Percentiles rank a stretch among this genome's conserved stretches.
phyloP scores from a whole-genome alignment of 2,113 vertebrate species.

The Actenoides lindsayi region DNA sequence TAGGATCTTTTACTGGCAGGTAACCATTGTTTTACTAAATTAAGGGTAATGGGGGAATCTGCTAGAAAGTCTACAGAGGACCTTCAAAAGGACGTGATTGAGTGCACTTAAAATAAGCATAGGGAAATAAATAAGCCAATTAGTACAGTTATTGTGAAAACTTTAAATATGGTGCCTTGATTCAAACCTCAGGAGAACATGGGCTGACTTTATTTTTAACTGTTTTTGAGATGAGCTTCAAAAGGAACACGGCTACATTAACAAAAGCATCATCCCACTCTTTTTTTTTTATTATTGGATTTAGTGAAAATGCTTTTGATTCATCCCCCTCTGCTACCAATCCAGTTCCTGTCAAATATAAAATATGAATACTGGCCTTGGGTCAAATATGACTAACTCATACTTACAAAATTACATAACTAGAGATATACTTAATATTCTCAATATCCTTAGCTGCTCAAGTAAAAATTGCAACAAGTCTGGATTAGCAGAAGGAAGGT shows the following conservation, averaged over 20 bases:
- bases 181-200: not conserved
- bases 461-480: not conserved
- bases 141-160: not conserved
- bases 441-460: not conserved
- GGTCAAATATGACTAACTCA: conserved; percentile 25
- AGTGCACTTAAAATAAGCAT: not conserved
- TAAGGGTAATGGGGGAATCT: not conserved
- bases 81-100: not conserved
- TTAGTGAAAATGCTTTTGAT: not conserved
- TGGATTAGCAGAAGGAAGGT: not conserved
- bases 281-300: not conserved
- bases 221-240: not conserved
- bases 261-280: not conserved
- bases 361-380: not conserved
- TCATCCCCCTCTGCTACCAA: not conserved
- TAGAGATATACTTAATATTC: not conserved
- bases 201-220: not conserved
- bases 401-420: not conserved
- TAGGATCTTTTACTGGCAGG: not conserved
- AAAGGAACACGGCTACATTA: not conserved
- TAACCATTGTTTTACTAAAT: not conserved
- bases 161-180: not conserved
- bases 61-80: not conserved
- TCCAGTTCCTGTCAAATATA: not conserved
- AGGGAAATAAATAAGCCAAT: not conserved